These are phyloP conservation scores for Rhagium mordax DNA, from an alignment of 2,888 invertebrate genomes.

Conservation along the genomic window DNA sequence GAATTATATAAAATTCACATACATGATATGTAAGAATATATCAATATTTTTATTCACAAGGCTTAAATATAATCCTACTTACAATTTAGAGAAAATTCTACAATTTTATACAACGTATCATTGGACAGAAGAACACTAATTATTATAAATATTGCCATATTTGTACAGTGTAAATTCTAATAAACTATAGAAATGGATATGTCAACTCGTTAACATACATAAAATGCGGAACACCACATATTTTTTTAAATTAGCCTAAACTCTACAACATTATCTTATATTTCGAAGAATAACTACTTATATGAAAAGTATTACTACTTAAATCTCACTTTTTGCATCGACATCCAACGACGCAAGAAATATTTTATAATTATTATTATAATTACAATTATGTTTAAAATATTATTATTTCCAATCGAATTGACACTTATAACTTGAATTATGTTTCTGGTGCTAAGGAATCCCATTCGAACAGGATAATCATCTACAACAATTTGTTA, in stretches of 20 bases:
- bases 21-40: constrained; percentile 27
- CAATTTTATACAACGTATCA: constrained; percentile 14
- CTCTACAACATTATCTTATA: constrained; percentile 60
- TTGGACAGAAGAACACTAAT: constrained; percentile 37
- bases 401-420: constrained; percentile 62
- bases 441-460: constrained; percentile 59
- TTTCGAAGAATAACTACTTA: constrained; percentile 62
- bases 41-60: constrained; percentile 10
- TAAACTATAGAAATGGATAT: constrained; percentile 39
- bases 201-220: constrained; percentile 45
- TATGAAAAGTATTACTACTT: constrained; percentile 70
- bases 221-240: constrained; percentile 56
- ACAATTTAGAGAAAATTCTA: constrained; percentile 13
- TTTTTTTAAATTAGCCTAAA: constrained; percentile 59
- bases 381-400: constrained; percentile 59
- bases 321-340: constrained; percentile 74
- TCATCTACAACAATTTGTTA: constrained; percentile 19
- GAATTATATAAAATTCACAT: constrained; percentile 20
- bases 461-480: constrained; percentile 41
- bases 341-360: constrained; percentile 68
- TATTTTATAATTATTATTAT: constrained; percentile 44
- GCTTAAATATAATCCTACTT: constrained; percentile 2
- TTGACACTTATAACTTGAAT: constrained; percentile 66
- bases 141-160: constrained; percentile 70
- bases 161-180: constrained; percentile 67